Base-by-base conservation (phyloP, 2,888 invertebrate species). In the Brachylomia viminalis region DNA sequence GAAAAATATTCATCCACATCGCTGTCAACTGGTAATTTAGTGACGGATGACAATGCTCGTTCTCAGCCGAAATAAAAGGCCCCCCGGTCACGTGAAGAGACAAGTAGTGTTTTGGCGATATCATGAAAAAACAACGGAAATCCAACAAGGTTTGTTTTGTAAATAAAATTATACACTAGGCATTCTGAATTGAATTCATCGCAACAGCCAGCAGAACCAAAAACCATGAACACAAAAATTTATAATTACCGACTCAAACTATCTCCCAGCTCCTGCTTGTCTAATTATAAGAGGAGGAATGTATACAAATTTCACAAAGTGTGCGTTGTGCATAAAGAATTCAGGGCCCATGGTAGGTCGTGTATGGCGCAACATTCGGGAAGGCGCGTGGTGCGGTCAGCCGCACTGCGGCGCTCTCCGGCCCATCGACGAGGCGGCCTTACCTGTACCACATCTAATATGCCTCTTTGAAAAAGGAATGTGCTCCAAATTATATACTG, bases 381-480 rank as follows among this genome's bases (percentile, higher is more conserved):
- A 75, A 30, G 75, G 78, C 72, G 79, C 67, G 71, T 76, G 62
- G 68, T 82, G 87, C 80, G 86, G 88, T 80, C 65, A 78, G 74
- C 87, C 87, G 87, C 87, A 86, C 54, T 84, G 87, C 86, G 87
- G 82, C 77, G 70, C 72, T 38, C 72, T 75, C 76, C 82, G 68
- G 58, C 67, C 73, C 78, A 85, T 77, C 82, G 61, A 62, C 82
- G 79, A 49, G 67, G 64, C 75, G 78, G 70, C 79, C 77, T 66
- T 79, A 83, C 86, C 89, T 87, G 88, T 86, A 90, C 72, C 88
- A 89, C 89, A 88, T 84, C 73, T 81, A 72, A 78, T 77, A 78
- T 77, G 81, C 72, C 73, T 77, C 68, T 82, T 74, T 74, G 47
- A 65, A 77, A 85, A 82, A 78, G 67, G 82, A 75, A 85, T 85